A percentile compares a stretch with the other conserved stretches of the same genome.
Evolutionary conservation across 2,797 vertebrate species (phyloP).

Genomic region (Rhyacichthys aspro): DNA sequence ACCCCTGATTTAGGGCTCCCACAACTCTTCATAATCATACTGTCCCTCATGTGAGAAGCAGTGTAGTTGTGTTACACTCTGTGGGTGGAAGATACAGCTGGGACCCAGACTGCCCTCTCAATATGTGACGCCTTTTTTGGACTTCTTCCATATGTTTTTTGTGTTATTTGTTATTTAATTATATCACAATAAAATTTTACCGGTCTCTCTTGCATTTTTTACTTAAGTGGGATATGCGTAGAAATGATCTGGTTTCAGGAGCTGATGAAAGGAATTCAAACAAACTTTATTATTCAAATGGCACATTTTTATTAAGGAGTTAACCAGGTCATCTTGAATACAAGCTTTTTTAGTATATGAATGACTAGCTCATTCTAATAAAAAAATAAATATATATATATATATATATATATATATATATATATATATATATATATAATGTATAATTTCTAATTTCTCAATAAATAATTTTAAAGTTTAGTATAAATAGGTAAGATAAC

Average conservation of each 20-base stretch:
- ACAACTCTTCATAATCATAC: slow-evolving; percentile 7
- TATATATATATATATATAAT: too few species aligned
- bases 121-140: background rate
- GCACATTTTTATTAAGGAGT: too few species aligned
- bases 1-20: slow-evolving; percentile 21
- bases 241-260: too few species aligned
- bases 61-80: background rate
- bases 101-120: slow-evolving; percentile 8
- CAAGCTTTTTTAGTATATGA: background rate
- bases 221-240: too few species aligned
- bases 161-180: background rate
- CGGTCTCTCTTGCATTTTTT: too few species aligned
- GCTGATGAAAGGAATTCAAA: too few species aligned
- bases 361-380: background rate
- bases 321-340: too few species aligned
- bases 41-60: background rate
- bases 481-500: slow-evolving; percentile 67
- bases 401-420: background rate
- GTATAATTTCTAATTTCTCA: slow-evolving; percentile 15
- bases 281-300: too few species aligned
- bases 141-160: background rate
- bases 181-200: background rate
- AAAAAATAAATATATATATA: background rate
- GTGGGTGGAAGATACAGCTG: too few species aligned
- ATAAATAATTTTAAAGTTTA: slow-evolving; percentile 57